A percentile compares a stretch with the other conserved stretches of the same genome.
Conservation (phyloP, 2,797 vertebrate genomes). For the Macropus fuliginosus region DNA sequence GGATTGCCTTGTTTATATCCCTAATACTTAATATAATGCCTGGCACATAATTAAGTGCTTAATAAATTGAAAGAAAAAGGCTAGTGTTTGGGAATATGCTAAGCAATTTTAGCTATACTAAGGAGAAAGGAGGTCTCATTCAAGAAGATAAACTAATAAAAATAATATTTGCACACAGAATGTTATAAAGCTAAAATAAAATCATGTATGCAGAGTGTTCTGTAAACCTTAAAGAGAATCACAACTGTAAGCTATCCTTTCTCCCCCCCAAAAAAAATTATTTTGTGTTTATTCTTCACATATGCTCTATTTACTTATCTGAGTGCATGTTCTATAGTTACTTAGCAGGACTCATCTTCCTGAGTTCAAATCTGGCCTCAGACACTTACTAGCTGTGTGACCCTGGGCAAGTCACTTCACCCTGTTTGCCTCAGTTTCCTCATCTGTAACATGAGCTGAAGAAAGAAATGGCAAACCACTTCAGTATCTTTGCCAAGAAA, state of each 20-base stretch:
- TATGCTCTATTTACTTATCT: not conserved
- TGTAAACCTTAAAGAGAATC: not conserved
- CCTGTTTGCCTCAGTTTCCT: not conserved
- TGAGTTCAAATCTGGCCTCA: not conserved
- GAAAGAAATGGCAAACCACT: not conserved
- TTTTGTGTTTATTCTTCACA: not conserved
- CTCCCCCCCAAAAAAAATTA: not conserved
- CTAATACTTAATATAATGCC: not conserved
- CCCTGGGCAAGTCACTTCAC: not conserved
- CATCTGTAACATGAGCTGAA: not conserved
- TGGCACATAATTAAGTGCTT: not conserved
- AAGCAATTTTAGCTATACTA: not conserved
- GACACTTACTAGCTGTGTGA: not conserved
- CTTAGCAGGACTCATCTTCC: not conserved
- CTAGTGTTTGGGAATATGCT: not conserved
- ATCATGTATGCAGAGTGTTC: not conserved
- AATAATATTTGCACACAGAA: not conserved
- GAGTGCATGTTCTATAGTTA: not conserved
- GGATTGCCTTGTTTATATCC: not conserved
- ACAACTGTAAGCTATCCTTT: not conserved
- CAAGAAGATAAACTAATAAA: not conserved
- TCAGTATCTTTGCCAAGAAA: not conserved
- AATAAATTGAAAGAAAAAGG: not conserved
- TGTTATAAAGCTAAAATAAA: not conserved
- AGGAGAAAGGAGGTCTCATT: not conserved